Evolutionary conservation across 2,113 vertebrate genomes (phyloP).

Genomic region (Cyphomyrus plagiostoma): DNA sequence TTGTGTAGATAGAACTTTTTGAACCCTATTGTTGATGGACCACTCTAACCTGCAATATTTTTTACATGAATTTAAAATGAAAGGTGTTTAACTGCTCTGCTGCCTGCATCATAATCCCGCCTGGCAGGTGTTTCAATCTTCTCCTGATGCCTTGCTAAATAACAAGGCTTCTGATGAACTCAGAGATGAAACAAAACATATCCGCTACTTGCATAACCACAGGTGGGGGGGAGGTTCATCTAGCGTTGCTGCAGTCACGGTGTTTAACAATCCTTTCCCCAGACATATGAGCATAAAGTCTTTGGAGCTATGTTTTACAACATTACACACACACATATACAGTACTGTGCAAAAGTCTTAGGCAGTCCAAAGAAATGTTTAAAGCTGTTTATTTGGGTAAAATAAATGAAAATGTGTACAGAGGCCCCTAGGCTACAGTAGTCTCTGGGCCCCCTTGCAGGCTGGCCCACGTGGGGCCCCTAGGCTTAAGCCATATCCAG

Average conservation of each 20-base stretch:
- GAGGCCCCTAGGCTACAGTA: too few relatives aligned
- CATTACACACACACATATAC: too few relatives aligned
- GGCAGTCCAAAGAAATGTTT: too few relatives aligned
- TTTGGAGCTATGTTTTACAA: slow-evolving; percentile 20
- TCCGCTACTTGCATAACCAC: background rate
- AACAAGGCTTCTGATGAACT: background rate
- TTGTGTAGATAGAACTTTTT: too few relatives aligned
- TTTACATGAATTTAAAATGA: background rate
- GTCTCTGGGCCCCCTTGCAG: too few relatives aligned
- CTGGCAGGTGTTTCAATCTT: background rate
- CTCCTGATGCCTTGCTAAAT: background rate
- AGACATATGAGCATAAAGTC: background rate
- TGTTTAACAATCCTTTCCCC: slow-evolving; percentile 12
- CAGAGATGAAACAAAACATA: background rate
- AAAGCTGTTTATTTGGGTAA: too few relatives aligned
- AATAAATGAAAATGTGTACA: too few relatives aligned
- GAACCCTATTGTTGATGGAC: too few relatives aligned
- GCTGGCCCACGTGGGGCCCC: too few relatives aligned
- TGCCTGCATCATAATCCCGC: background rate
- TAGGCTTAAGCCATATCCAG: too few relatives aligned
- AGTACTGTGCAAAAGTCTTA: too few relatives aligned
- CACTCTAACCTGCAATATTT: background rate
- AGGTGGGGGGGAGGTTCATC: too few relatives aligned
- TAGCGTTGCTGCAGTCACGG: background rate
- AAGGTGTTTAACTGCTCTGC: background rate